Evolutionary conservation across 2,113 vertebrate genomes (phyloP), one percentile per base, ranked within the genome.

Genomic region (Xiphophorus couchianus): DNA sequence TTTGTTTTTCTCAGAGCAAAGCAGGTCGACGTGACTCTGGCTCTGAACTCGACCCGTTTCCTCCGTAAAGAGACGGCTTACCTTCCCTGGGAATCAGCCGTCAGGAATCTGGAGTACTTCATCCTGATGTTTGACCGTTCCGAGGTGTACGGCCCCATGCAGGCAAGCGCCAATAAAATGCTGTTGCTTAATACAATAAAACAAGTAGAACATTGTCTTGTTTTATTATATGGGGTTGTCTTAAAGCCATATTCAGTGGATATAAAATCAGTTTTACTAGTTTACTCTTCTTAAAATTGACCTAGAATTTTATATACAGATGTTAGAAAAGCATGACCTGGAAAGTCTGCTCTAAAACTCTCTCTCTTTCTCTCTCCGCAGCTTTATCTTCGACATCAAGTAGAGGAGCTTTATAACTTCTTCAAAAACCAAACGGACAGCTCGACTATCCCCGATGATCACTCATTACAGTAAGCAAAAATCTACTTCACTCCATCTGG

Each of bases 41-140:
- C 97, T 4, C 90, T 99, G 84, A 62, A n/a, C 62, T 94, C 93
- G 22, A 99, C 97, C 0, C 91, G 65, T 48, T 99, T 96, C 90
- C 93, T 99, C 72, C 0, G 0, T 0, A 1, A 0, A 0, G 98
- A 99, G 69, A 92, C 0, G 0, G 93, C 67, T 0, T 97, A 93
- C 85, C 68, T 98, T 29, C 97, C 98, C 44, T 99, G 98, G 98
- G 2, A 93, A 51, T 92, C 95, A 0, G 95, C 96, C 0, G 51
- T 96, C 19, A 91, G 1, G 69, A 97, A 95, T 84, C 91, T 99
- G 3, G 35, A 61, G 0, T 97, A 96, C 90, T 95, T 96, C 70
- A 62, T 86, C 84, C 92, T 92, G 75, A 99, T 99, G 97, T 97
- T 99, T 1, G 97, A 99, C 83, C 96, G 97, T 80, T 94, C 95